Percentiles rank a stretch among this genome's conserved stretches.
Conservation (phyloP, 2,797 vertebrate species). For the Geotrypetes seraphini region DNA sequence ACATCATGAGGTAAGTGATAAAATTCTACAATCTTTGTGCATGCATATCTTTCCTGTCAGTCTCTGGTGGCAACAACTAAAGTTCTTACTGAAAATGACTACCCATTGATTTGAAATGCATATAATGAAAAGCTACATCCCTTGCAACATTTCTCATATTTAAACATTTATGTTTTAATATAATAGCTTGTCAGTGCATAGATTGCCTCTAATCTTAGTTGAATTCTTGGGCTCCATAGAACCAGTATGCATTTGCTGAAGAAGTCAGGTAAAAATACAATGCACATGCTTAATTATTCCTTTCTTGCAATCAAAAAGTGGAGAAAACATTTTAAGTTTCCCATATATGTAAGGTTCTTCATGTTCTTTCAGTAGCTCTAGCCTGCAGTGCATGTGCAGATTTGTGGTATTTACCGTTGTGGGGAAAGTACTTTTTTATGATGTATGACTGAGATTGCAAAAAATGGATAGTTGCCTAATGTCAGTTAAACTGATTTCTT, state of each 20-base stretch:
- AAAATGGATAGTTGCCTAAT: slow-evolving; percentile 61
- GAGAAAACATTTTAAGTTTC: too few relatives aligned
- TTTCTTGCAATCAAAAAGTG: too few relatives aligned
- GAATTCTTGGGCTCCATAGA: neutral
- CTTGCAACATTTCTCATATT: too few relatives aligned
- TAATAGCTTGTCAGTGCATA: too few relatives aligned
- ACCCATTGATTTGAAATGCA: slow-evolving; percentile 8
- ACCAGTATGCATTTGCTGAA: too few relatives aligned
- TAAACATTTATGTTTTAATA: too few relatives aligned
- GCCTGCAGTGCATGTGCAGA: neutral
- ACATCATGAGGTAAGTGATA: slow-evolving; percentile 82
- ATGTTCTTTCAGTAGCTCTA: too few relatives aligned
- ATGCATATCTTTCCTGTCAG: slow-evolving; percentile 24
- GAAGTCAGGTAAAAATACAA: too few relatives aligned
- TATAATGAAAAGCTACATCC: slow-evolving; percentile 2
- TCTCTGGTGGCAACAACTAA: slow-evolving; percentile 3
- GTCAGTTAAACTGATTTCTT: slow-evolving; percentile 56
- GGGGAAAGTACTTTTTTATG: slow-evolving; percentile 13
- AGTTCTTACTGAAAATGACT: slow-evolving; percentile 4
- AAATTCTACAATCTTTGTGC: slow-evolving; percentile 17
- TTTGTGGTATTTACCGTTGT: slow-evolving; percentile 28
- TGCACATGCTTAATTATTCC: too few relatives aligned
- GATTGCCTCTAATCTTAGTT: too few relatives aligned
- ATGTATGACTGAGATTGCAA: slow-evolving; percentile 52
- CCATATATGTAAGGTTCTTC: too few relatives aligned